Percentiles rank a stretch among this genome's conserved stretches.
Conservation (phyloP, 2,113 vertebrate species). For the Lamprologus ornatipinnis region DNA sequence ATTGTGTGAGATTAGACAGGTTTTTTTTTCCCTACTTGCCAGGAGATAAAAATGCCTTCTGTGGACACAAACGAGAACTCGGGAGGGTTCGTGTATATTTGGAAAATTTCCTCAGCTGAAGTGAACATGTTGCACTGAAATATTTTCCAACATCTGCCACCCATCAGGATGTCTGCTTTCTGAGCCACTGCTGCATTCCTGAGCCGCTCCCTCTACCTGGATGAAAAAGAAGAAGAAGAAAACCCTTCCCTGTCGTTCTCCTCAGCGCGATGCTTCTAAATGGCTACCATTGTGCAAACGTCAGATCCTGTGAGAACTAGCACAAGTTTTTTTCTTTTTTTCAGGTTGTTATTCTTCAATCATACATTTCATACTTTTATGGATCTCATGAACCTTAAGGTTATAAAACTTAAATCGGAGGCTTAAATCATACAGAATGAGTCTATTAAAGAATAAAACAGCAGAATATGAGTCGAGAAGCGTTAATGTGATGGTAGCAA, state of each 20-base stretch:
- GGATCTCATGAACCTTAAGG: not conserved
- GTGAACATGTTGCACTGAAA: constrained; percentile 64
- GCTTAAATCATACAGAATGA: not conserved
- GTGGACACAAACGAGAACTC: not conserved
- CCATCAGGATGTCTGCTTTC: constrained; percentile 68
- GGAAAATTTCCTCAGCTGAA: constrained; percentile 37
- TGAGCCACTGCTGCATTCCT: constrained; percentile 71
- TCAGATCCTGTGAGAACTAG: not conserved
- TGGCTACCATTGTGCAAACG: not conserved
- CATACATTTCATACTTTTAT: not conserved
- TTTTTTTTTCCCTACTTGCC: not conserved
- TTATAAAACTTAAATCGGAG: not conserved
- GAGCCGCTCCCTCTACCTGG: constrained; percentile 68
- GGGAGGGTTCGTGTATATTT: constrained; percentile 40
- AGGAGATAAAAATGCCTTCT: constrained; percentile 29
- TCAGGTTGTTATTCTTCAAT: not conserved
- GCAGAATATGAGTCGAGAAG: not conserved
- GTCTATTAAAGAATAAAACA: not conserved
- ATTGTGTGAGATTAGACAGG: not conserved
- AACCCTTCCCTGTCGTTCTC: constrained; percentile 44
- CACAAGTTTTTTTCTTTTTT: not conserved
- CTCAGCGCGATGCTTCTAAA: constrained; percentile 17
- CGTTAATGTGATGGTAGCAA: not conserved
- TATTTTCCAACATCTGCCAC: constrained; percentile 71
- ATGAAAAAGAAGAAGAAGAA: constrained; percentile 34